Evolutionary conservation across 2,797 vertebrate species (phyloP).

Genomic region (Liparis tanakae): DNA sequence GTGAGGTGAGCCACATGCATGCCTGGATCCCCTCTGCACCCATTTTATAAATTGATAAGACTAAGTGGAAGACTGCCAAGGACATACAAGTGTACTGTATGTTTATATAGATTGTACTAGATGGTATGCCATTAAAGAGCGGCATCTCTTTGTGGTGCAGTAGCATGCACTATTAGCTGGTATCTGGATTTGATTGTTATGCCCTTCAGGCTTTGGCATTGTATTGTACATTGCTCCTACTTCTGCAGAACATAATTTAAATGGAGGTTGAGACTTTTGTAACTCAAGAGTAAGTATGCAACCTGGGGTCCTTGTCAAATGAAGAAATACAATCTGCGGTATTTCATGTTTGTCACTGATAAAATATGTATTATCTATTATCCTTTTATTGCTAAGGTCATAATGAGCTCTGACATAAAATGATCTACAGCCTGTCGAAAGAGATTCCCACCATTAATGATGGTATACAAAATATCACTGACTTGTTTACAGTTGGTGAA

Average conservation of each 20-base stretch:
- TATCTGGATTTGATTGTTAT: constrained; percentile 12
- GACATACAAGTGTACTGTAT: constrained; percentile 1
- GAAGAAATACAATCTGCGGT: constrained; percentile 6
- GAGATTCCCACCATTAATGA: constrained; percentile 19
- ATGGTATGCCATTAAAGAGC: not conserved
- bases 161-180: not conserved
- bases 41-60: constrained; percentile 1
- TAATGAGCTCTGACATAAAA: constrained; percentile 47
- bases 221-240: not conserved
- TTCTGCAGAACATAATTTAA: constrained; percentile 11
- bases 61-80: not conserved
- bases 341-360: constrained; percentile 28
- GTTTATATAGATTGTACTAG: constrained; percentile 13
- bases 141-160: constrained; percentile 10
- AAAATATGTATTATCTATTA: constrained; percentile 38
- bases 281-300: constrained; percentile 26
- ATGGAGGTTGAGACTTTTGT: constrained; percentile 16
- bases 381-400: constrained; percentile 40
- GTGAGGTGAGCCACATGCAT: constrained; percentile 44
- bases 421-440: constrained; percentile 29
- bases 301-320: constrained; percentile 18
- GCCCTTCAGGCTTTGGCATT: not conserved
- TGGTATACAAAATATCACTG: constrained; percentile 22
- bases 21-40: constrained; percentile 17
- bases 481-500: constrained; percentile 39